These are phyloP conservation scores for Rhinogobio ventralis DNA, from an alignment of 2,797 vertebrate species.

Conservation along the genomic window DNA sequence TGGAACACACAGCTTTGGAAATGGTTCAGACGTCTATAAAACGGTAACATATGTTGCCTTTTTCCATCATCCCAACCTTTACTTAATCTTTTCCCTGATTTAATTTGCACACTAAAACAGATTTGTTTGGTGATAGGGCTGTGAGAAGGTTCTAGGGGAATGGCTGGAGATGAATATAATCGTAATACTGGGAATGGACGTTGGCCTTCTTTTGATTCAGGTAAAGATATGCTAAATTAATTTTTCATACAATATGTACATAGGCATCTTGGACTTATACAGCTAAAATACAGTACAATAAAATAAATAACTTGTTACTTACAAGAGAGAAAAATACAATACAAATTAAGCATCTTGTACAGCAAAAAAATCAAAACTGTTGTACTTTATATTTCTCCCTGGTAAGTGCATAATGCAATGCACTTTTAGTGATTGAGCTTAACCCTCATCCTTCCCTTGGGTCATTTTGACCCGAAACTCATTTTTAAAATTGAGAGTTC, in stretches of 20 bases:
- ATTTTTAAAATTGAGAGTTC: too few species aligned
- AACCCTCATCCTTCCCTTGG: too few species aligned
- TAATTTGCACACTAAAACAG: background rate
- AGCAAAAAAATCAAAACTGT: background rate
- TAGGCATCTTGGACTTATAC: background rate
- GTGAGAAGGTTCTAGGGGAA: slow-evolving; percentile 49
- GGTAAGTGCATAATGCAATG: background rate
- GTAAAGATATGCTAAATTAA: slow-evolving; percentile 53
- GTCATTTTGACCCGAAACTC: too few species aligned
- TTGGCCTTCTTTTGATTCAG: slow-evolving; percentile 67
- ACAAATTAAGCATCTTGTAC: background rate
- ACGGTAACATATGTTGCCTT: slow-evolving; percentile 56
- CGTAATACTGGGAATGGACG: slow-evolving; percentile 65
- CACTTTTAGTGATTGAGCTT: background rate
- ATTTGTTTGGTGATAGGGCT: slow-evolving; percentile 61
- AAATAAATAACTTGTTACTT: background rate
- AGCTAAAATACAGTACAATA: background rate
- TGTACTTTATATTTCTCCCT: background rate
- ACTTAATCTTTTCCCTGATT: background rate
- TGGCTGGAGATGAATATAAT: slow-evolving; percentile 69
- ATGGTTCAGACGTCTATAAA: slow-evolving; percentile 41
- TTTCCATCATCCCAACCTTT: slow-evolving; percentile 2
- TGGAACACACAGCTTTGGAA: slow-evolving; percentile 2
- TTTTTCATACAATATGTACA: background rate
- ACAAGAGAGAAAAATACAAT: too few species aligned